Conservation (phyloP, 2,113 vertebrate genomes). For the Indicator maculatus region DNA sequence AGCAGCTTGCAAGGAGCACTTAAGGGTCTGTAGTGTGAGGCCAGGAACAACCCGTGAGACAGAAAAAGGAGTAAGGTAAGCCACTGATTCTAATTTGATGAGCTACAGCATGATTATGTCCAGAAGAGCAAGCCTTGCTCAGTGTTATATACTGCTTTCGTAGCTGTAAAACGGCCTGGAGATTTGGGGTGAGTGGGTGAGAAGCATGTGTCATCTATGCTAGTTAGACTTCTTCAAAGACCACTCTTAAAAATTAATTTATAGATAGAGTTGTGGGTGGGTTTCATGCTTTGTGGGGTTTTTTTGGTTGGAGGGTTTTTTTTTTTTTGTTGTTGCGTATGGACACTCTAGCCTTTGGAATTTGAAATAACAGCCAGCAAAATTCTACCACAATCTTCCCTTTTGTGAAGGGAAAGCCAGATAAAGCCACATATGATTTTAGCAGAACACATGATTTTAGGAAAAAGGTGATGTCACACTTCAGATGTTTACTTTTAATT, state of each 20-base stretch:
- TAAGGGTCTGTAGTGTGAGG: background rate
- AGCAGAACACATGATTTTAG: background rate
- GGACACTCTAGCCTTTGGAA: background rate
- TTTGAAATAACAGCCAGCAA: background rate
- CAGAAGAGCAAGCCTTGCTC: background rate
- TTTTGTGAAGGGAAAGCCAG: background rate
- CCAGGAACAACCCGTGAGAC: background rate
- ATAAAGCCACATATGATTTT: background rate
- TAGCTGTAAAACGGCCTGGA: background rate
- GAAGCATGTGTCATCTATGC: background rate
- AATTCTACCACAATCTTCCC: background rate
- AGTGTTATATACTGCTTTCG: background rate
- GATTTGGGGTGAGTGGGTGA: background rate
- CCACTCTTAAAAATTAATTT: background rate
- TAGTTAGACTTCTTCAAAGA: background rate
- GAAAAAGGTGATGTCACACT: background rate
- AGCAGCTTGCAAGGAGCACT: background rate
- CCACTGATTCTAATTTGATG: background rate
- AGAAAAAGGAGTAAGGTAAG: constrained; percentile 5
- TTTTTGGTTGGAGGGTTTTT: background rate
- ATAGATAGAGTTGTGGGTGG: background rate
- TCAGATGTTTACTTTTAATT: background rate
- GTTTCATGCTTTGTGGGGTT: background rate
- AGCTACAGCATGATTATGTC: background rate
- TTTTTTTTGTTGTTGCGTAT: background rate